These are phyloP conservation scores for Baccha elongata DNA, from an alignment of 2,888 invertebrate species.

Conservation along the genomic window DNA sequence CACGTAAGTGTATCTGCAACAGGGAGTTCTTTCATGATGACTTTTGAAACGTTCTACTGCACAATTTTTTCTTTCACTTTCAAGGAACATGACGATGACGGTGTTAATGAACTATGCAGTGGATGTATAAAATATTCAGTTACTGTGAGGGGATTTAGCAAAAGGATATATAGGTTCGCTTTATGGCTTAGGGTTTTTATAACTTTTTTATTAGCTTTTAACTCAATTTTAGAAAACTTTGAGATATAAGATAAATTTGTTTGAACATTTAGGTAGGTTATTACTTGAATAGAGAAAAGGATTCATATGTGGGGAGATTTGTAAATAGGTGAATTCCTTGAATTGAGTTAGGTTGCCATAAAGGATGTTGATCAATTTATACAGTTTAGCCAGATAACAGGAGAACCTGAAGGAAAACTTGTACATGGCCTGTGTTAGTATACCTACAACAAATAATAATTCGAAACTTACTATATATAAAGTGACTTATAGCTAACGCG, in stretches of 20 bases:
- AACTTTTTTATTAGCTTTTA: neutral
- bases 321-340: neutral
- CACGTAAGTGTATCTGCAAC: conserved; percentile 69
- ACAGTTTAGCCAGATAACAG: no score
- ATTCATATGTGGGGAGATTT: conserved; percentile 9
- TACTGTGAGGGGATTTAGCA: conserved; percentile 25
- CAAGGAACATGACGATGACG: conserved; percentile 20
- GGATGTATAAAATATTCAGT: conserved; percentile 55
- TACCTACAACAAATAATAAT: no score
- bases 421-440: no score
- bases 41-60: conserved; percentile 57
- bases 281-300: neutral
- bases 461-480: no score
- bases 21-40: conserved; percentile 63
- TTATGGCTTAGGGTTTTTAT: conserved; percentile 1
- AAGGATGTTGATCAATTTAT: no score
- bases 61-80: conserved; percentile 55
- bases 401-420: no score
- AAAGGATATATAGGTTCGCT: conserved; percentile 13
- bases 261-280: neutral
- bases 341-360: no score
- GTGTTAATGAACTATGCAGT: conserved; percentile 70
- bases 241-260: neutral
- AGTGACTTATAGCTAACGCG: no score
- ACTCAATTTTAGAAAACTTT: conserved; percentile 14